Evolutionary conservation across 2,797 vertebrate species (phyloP), one percentile per base, ranked within the genome.

Genomic region (Triplophysa bombifrons): DNA sequence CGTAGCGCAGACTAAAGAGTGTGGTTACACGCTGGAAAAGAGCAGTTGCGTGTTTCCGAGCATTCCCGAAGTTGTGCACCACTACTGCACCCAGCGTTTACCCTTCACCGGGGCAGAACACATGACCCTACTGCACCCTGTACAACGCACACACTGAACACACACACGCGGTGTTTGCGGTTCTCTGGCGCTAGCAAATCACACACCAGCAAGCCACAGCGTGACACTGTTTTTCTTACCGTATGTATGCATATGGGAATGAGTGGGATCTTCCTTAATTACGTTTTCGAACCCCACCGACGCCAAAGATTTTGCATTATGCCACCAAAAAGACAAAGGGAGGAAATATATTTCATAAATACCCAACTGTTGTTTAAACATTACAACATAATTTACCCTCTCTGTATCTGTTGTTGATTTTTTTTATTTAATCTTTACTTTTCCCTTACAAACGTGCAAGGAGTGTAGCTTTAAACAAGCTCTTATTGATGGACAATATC

Each of bases 21-120:
- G 87, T 86, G 95, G 94, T 77, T 99, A 95, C 89, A 99, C 97
- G 0, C 93, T 99, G 88, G 91, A 96, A 87, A 96, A 98, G 91
- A 95, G 93, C 2, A 95, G 96, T 48, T 96, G 96, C 0, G 93
- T 95, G 81, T 98, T 98, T 25, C 86, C 91, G 88, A 97, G 94
- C 85, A 93, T 99, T 86, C 95, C 97, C 0, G 95, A 97, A 84
- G 94, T 99, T 44, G 96, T 99, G 73, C 93, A 95, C 72, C 90
- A 98, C 85, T 99, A 99, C 84, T 94, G 95, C 92, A 92, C 89
- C 0, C 95, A 96, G 87, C 95, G 96, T 84, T 86, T 98, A 86
- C 97, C 97, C 73, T 98, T 98, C 91, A 98, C 96, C 22, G 97
- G 96, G 51, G 96, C 95, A 0, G 95, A 96, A 72, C 96, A 97